phyloP scores from a whole-genome alignment of 2,797 vertebrate genomes.

The Pseudopleuronectes americanus region DNA sequence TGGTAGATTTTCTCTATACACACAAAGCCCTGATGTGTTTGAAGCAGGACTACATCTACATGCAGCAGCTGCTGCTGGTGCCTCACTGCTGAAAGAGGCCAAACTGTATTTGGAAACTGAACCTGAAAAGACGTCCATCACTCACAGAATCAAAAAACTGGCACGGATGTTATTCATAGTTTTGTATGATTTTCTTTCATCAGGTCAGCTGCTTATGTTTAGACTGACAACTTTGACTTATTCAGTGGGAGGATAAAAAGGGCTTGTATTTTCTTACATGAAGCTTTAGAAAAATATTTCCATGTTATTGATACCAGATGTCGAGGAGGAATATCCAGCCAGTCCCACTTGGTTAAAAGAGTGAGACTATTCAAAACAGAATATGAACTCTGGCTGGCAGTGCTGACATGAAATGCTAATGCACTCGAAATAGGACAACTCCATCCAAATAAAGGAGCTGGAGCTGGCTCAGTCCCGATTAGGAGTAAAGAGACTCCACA shows the following conservation, averaged over 20 bases:
- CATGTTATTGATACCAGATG: neutral
- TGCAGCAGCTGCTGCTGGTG: neutral
- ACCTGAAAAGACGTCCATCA: neutral
- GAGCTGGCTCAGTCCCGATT: slow-evolving; percentile 9
- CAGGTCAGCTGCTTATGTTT: neutral
- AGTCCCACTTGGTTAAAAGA: neutral
- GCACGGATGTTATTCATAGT: no score
- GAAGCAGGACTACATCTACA: slow-evolving; percentile 1
- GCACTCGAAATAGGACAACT: slow-evolving; percentile 24
- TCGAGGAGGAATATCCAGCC: neutral
- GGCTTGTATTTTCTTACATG: no score
- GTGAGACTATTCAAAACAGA: slow-evolving; percentile 3
- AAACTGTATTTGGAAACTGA: neutral
- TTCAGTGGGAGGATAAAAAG: neutral
- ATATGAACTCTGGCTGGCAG: slow-evolving; percentile 21
- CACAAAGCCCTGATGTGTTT: no score
- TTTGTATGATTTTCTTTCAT: neutral
- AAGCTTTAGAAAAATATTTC: no score
- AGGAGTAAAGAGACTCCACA: neutral
- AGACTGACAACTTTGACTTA: neutral
- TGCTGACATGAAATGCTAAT: slow-evolving; percentile 24
- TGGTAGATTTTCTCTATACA: no score
- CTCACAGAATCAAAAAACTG: no score
- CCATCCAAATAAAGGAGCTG: slow-evolving; percentile 27
- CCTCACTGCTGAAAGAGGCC: neutral